Evolutionary conservation across 2,113 vertebrate genomes (phyloP).

Genomic region (Sialia sialis): DNA sequence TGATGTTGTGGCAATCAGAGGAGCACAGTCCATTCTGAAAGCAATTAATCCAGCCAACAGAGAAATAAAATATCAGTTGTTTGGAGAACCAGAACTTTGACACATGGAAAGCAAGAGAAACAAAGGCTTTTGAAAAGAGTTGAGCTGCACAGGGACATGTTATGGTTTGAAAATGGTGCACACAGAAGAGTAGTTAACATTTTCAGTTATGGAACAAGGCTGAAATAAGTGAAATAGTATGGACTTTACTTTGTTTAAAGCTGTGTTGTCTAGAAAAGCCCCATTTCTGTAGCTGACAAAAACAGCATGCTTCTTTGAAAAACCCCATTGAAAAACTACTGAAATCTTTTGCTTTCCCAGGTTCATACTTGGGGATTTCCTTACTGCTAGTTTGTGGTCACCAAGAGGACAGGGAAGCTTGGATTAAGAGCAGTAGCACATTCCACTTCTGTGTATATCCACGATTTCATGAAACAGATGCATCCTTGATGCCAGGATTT

Average conservation of each 20-base stretch:
- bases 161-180: neutral
- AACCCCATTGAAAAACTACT: neutral
- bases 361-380: neutral
- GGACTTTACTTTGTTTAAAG: neutral
- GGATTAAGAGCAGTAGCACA: neutral
- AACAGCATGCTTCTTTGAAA: neutral
- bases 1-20: constrained; percentile 40
- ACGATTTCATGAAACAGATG: neutral
- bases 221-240: neutral
- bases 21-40: constrained; percentile 19
- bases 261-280: neutral
- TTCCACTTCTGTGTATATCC: too few species aligned
- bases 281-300: neutral
- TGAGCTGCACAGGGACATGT: neutral
- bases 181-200: neutral
- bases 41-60: constrained; percentile 45
- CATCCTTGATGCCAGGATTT: neutral
- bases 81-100: neutral
- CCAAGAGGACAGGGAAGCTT: neutral
- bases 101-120: neutral
- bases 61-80: constrained; percentile 25
- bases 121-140: neutral
- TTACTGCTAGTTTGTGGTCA: neutral
- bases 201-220: neutral
- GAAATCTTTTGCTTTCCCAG: neutral